Conservation (phyloP, 2,797 vertebrate species). For the Manis pentadactyla region DNA sequence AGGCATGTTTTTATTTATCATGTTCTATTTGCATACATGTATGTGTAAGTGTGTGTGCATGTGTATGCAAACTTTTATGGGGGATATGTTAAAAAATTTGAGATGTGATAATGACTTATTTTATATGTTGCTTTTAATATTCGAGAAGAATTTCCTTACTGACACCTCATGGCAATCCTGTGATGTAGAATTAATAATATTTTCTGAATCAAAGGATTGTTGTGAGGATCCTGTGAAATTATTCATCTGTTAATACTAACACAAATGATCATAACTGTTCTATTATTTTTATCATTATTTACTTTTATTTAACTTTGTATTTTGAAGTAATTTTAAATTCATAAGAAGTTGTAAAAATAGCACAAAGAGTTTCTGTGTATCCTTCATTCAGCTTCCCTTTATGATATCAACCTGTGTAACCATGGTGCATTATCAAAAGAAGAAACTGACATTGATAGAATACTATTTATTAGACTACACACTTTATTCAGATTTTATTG, state of each 20-base stretch:
- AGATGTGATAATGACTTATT: neutral
- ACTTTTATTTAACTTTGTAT: neutral
- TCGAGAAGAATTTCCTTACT: conserved; percentile 1
- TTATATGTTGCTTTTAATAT: neutral
- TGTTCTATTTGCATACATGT: neutral
- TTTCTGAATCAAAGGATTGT: conserved; percentile 53
- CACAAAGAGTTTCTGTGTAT: neutral
- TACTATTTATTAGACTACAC: neutral
- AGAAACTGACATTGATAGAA: neutral
- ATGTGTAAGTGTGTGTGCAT: neutral
- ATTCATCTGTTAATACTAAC: neutral
- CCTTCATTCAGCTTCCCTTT: neutral
- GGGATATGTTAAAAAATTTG: neutral
- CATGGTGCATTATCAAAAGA: neutral
- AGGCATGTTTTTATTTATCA: neutral
- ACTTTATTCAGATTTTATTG: neutral
- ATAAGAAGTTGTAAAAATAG: neutral
- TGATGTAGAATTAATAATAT: conserved; percentile 15
- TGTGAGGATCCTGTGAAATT: neutral
- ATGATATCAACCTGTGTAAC: neutral
- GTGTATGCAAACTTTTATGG: neutral
- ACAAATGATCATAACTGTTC: neutral
- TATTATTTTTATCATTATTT: neutral
- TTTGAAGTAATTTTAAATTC: neutral
- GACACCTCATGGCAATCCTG: conserved; percentile 6